These are phyloP conservation scores for Gryon sp. DNA, from an alignment of 1,140 invertebrate genomes.

Conservation along the genomic window DNA sequence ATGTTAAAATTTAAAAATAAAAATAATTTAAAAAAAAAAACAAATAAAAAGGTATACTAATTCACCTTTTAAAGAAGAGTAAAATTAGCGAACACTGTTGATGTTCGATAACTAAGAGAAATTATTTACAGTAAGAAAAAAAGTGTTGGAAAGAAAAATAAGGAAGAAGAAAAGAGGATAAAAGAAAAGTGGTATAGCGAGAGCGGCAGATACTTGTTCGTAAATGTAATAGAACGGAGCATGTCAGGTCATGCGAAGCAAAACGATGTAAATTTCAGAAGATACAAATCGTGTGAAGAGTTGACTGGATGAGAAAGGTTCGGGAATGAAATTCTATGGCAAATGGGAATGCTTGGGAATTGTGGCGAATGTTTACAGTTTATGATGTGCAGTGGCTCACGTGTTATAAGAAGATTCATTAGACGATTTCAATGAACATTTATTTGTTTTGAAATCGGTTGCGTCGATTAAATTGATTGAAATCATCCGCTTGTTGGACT, in stretches of 20 bases:
- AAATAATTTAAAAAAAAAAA: no score
- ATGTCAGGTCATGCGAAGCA: conserved; percentile 62
- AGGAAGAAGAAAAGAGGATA: not conserved
- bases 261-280: conserved; percentile 66
- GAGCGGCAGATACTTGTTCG: conserved; percentile 13
- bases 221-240: conserved; percentile 50
- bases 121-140: no score
- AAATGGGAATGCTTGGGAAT: conserved; percentile 58
- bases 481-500: not conserved
- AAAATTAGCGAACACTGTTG: no score
- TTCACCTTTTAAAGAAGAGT: no score
- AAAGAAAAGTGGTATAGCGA: not conserved
- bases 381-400: conserved; percentile 25
- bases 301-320: conserved; percentile 55
- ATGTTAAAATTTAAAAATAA: no score
- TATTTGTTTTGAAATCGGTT: not conserved
- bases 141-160: not conserved
- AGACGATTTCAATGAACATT: conserved; percentile 18
- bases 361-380: conserved; percentile 26
- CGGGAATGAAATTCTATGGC: conserved; percentile 47
- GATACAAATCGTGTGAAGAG: conserved; percentile 66
- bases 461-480: not conserved
- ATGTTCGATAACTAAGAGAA: no score
- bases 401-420: conserved; percentile 20
- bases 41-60: no score